These are phyloP conservation scores for Troilus luridus DNA, from an alignment of 2,888 invertebrate species.

Conservation along the genomic window DNA sequence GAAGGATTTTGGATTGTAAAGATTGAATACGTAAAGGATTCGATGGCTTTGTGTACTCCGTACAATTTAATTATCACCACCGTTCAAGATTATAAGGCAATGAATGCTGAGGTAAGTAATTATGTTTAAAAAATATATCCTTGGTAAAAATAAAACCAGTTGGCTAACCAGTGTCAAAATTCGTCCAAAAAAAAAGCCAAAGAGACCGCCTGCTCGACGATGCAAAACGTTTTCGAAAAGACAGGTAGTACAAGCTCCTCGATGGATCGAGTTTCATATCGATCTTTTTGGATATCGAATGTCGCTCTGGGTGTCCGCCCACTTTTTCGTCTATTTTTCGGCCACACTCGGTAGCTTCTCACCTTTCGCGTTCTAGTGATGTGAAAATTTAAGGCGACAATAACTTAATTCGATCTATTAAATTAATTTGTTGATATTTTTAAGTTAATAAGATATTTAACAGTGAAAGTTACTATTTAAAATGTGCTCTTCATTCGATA, in stretches of 20 bases:
- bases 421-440: neutral
- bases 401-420: neutral
- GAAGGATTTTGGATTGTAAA: no score
- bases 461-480: neutral
- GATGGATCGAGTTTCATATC: constrained; percentile 44
- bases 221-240: constrained; percentile 53
- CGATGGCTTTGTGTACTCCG: no score
- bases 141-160: neutral
- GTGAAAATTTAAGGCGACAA: neutral
- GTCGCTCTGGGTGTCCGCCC: constrained; percentile 4
- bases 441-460: neutral
- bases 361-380: constrained; percentile 6
- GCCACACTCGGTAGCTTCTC: constrained; percentile 24
- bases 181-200: constrained; percentile 34
- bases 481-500: no score
- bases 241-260: constrained; percentile 54
- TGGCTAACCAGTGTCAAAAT: constrained; percentile 36
- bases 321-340: constrained; percentile 24
- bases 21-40: no score
- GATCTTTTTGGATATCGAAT: constrained; percentile 53
- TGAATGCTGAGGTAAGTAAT: neutral
- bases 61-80: no score
- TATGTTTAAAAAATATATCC: neutral
- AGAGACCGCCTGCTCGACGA: constrained; percentile 41
- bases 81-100: neutral